Conservation (phyloP, 2,797 vertebrate genomes). For the Spatula versicolor region DNA sequence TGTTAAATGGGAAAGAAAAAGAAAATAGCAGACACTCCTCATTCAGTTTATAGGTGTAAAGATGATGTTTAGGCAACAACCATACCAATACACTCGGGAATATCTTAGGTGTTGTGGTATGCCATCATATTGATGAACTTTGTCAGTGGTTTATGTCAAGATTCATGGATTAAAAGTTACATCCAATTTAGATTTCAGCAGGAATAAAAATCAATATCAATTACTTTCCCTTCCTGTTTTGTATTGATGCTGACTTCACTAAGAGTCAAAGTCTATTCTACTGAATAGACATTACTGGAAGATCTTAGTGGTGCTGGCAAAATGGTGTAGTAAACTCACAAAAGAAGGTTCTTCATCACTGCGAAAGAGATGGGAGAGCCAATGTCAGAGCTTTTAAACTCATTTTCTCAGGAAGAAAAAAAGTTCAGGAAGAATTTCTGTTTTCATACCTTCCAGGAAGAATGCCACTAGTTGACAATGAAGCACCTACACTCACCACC, state of each 20-base stretch:
- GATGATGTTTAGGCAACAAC: not conserved
- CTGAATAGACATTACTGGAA: not conserved
- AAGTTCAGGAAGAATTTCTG: not conserved
- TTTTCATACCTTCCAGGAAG: not conserved
- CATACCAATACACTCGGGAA: not conserved
- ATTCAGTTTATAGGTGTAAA: not conserved
- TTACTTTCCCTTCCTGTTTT: not conserved
- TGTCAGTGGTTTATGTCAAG: not conserved
- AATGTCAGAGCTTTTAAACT: not conserved
- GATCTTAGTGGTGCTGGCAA: not conserved
- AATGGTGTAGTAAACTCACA: not conserved
- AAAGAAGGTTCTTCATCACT: not conserved
- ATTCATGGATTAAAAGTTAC: not conserved
- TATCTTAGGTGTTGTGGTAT: not conserved
- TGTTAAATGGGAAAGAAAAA: not conserved
- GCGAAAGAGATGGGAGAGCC: not conserved
- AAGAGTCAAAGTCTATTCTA: not conserved
- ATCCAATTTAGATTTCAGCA: not conserved
- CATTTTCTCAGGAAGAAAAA: not conserved
- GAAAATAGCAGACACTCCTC: not conserved
- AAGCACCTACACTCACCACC: not conserved
- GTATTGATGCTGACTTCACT: not conserved
- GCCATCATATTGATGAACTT: not conserved
- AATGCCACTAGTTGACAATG: not conserved
- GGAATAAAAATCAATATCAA: not conserved